A percentile compares a stretch with the other conserved stretches of the same genome.
These are phyloP conservation scores for Petrocephalus zakoni DNA, from an alignment of 2,113 vertebrate species.

Conservation along the genomic window DNA sequence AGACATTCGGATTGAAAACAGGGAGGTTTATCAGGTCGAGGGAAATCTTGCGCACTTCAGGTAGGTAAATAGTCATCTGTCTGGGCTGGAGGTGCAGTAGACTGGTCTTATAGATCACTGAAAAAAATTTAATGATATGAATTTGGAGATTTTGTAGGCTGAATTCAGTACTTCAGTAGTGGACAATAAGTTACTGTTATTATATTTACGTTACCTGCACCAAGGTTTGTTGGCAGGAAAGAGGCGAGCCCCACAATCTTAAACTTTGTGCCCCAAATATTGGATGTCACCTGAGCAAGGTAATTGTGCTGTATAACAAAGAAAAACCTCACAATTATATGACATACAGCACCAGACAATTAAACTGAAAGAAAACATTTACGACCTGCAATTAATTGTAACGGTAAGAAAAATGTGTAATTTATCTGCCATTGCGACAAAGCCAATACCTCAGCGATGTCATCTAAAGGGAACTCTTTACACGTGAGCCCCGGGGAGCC, in stretches of 20 bases:
- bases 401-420: neutral
- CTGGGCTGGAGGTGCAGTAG: slow-evolving; percentile 93
- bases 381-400: neutral
- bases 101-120: slow-evolving; percentile 99
- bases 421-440: neutral
- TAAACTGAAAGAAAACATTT: neutral
- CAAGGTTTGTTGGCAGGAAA: slow-evolving; percentile 95
- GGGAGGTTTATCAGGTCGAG: slow-evolving; percentile 92
- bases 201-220: slow-evolving; percentile 76
- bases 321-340: neutral
- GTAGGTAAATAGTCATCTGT: slow-evolving; percentile 98
- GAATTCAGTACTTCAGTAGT: neutral
- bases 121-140: neutral
- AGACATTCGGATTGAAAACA: slow-evolving; percentile 94
- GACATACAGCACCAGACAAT: neutral
- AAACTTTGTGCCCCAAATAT: slow-evolving; percentile 99
- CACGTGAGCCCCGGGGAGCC: slow-evolving; percentile 87
- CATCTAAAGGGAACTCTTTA: slow-evolving; percentile 91
- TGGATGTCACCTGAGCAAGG: slow-evolving; percentile 98
- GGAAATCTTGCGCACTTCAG: slow-evolving; percentile 92
- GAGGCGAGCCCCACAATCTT: slow-evolving; percentile 97
- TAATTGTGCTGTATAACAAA: slow-evolving; percentile 82
- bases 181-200: neutral
- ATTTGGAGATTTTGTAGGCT: neutral
- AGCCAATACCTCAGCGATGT: slow-evolving; percentile 81